phyloP scores from a whole-genome alignment of 2,113 vertebrate species.

The Phycodurus eques region DNA sequence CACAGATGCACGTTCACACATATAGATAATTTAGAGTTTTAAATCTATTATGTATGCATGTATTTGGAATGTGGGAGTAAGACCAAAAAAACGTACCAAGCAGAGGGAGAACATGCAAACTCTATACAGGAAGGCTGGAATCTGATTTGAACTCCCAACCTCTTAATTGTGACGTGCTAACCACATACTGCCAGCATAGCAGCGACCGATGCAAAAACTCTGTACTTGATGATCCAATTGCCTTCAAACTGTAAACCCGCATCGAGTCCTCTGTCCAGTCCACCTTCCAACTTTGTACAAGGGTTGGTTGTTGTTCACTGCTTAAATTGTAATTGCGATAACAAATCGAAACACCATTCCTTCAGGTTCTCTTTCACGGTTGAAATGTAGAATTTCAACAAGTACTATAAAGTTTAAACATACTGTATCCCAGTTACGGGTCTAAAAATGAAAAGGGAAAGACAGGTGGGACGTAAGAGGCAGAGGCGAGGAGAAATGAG shows the following conservation, averaged over 20 bases:
- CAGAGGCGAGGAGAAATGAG: constrained; percentile 45
- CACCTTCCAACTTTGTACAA: background rate
- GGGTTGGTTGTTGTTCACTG: background rate
- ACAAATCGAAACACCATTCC: background rate
- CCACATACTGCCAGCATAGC: background rate
- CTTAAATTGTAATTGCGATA: background rate
- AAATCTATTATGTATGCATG: no score
- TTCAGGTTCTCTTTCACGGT: constrained; percentile 1
- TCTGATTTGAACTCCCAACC: background rate
- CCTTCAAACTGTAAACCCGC: background rate
- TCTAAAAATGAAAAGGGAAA: constrained; percentile 44
- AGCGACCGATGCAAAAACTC: background rate
- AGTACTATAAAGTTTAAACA: background rate
- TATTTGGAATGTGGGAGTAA: no score
- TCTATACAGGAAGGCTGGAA: background rate
- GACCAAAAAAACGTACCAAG: no score
- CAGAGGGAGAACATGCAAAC: background rate
- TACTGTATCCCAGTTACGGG: constrained; percentile 24
- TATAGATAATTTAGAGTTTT: no score
- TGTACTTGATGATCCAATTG: no score
- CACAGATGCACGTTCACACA: no score
- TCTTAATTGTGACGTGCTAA: background rate
- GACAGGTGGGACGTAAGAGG: constrained; percentile 33
- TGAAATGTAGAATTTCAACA: constrained; percentile 6
- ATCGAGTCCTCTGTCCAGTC: background rate